These are phyloP conservation scores for Nephrotoma guestfalica DNA, from an alignment of 2,888 invertebrate species.

Conservation along the genomic window DNA sequence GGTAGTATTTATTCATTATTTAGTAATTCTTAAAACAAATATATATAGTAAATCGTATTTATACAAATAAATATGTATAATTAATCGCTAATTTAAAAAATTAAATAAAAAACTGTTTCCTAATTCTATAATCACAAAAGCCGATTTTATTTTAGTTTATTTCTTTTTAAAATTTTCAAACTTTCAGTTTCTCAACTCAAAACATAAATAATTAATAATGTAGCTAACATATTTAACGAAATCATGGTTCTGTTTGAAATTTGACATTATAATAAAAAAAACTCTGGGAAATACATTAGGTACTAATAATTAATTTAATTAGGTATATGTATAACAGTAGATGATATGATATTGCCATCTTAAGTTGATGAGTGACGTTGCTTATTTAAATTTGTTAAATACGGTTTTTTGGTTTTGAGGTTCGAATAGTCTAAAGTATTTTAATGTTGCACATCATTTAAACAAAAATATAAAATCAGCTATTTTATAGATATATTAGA, in stretches of 20 bases:
- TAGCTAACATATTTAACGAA: background rate
- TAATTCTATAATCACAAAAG: background rate
- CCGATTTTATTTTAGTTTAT: background rate
- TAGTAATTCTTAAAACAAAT: background rate
- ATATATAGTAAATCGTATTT: background rate
- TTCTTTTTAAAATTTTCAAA: background rate
- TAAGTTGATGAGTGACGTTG: background rate
- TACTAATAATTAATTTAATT: background rate
- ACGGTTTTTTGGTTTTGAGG: too few relatives aligned
- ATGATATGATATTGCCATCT: background rate
- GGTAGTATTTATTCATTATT: background rate
- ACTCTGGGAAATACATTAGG: too few relatives aligned
- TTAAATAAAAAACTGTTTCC: background rate
- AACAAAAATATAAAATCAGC: background rate
- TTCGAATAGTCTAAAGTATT: too few relatives aligned
- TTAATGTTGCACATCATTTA: too few relatives aligned
- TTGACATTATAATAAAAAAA: too few relatives aligned
- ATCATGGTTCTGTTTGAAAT: background rate
- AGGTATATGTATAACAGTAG: background rate
- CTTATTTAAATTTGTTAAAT: background rate
- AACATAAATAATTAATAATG: background rate
- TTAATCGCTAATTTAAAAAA: background rate
- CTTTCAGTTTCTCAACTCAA: background rate
- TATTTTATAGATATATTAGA: too few relatives aligned
- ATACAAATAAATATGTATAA: background rate